Base-by-base conservation (phyloP, 2,888 invertebrate species). In the Mythimna vitellina region DNA sequence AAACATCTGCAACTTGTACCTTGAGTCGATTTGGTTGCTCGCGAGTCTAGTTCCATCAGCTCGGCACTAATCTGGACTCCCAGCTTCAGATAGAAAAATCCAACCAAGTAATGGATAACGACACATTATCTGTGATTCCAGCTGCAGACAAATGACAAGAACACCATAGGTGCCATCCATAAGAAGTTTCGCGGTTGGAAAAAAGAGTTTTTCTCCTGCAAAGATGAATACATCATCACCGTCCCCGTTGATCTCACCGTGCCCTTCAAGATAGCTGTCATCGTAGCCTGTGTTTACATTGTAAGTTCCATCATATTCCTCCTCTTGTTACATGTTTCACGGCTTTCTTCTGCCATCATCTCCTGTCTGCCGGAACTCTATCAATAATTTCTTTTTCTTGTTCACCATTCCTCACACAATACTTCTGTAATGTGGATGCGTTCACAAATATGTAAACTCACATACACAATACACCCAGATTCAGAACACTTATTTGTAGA, bases 61-160 rank as follows among this genome's bases (percentile, higher is more conserved):
- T 6, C 4, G 6, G 46, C 17, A 46, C 46, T 17, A 46, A 46
- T 46, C 17, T 14, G 42, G 14, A 42, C 3, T 42, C 46, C 17
- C 0, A 17, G 12, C 5, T 46, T 17, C 46, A 46, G 46, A 46
- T 17, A 17, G 12, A 46, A 17, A 46, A 14, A 46, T 17, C 46
- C 46, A 46, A 46, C 1, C 0, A 46, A 17, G 1, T 49, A 20
- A 49, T 49, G 20, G 8, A 0, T 49, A 49, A 7, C 20, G 8
- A 49, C 7, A 49, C 14, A 20, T 12, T 10, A 12, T 22, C 10
- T 49, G 22, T 12, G 14, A 22, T 51, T 46, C n/a, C 20, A 93
- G 93, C 61, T 93, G 32, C 89, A 89, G 72, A 86, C 87, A 0
- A 65, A 22, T 0, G 73, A 83, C 49, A 92, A 92, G 85, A 65